phyloP scores from a whole-genome alignment of 1,140 invertebrate species.

The Papilio glaucus region DNA sequence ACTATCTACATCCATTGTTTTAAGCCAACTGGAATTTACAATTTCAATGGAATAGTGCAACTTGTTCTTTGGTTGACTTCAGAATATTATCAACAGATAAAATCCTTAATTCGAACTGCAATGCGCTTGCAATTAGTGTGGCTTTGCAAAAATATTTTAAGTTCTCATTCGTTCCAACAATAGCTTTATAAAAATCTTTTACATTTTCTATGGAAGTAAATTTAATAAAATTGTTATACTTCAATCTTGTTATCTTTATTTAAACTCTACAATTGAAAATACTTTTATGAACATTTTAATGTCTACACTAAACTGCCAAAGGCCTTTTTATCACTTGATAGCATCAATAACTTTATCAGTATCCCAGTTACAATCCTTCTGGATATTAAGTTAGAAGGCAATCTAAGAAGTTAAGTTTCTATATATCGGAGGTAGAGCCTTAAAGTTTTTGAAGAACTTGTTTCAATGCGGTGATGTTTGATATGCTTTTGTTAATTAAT shows the following conservation, averaged over 20 bases:
- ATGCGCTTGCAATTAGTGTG: slow-evolving; percentile 26
- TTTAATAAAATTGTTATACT: not conserved
- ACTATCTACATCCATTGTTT: slow-evolving; percentile 59
- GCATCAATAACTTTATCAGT: no score
- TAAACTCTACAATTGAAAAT: not conserved
- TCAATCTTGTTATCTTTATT: not conserved
- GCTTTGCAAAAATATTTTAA: not conserved
- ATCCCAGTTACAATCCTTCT: no score
- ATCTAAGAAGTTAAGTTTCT: no score
- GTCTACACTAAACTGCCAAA: no score
- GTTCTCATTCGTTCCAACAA: not conserved
- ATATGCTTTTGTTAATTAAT: no score
- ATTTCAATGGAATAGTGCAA: slow-evolving; percentile 31
- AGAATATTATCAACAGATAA: slow-evolving; percentile 20
- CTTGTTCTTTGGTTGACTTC: slow-evolving; percentile 10
- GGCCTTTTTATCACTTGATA: no score
- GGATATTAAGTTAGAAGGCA: no score
- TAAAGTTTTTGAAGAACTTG: no score
- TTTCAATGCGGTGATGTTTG: no score
- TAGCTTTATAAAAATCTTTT: not conserved
- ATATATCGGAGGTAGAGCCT: no score
- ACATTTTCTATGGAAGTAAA: not conserved
- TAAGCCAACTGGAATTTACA: slow-evolving; percentile 55
- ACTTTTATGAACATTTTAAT: not conserved
- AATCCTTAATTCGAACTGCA: slow-evolving; percentile 29